These are phyloP conservation scores for Oscheius sp. DNA, from an alignment of 2,888 invertebrate genomes.

Conservation along the genomic window DNA sequence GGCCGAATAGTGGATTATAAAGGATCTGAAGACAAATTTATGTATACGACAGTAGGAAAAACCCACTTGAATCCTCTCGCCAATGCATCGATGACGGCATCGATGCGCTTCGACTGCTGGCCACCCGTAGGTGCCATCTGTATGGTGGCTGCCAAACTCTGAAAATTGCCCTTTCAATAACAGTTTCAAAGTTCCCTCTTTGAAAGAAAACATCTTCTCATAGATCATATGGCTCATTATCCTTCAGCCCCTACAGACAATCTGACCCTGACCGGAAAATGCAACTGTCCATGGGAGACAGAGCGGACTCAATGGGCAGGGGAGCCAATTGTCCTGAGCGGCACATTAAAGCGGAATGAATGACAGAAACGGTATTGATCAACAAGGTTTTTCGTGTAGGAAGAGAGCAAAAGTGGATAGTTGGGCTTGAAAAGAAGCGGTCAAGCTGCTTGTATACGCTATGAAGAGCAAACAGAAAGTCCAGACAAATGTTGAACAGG, in stretches of 20 bases:
- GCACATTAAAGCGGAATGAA: not conserved
- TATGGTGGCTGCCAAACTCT: constrained; percentile 37
- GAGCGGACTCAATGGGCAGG: constrained; percentile 1
- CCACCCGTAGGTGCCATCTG: constrained; percentile 39
- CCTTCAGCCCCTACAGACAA: not conserved
- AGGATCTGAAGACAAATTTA: constrained; percentile 28
- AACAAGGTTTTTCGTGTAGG: not conserved
- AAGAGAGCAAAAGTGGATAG: not conserved
- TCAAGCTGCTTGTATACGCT: constrained; percentile 19
- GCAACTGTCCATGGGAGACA: constrained; percentile 21
- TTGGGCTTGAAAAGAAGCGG: constrained; percentile 73
- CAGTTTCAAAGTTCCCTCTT: not conserved
- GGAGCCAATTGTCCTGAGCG: constrained; percentile 25
- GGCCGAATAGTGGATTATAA: constrained; percentile 38
- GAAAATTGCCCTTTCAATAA: not conserved
- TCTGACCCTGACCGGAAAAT: constrained; percentile 29
- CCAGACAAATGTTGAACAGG: constrained; percentile 30
- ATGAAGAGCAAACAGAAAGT: constrained; percentile 28
- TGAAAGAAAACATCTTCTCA: not conserved
- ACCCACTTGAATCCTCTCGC: constrained; percentile 40
- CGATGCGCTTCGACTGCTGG: constrained; percentile 26
- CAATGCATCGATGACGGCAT: constrained; percentile 38
- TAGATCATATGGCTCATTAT: constrained; percentile 8
- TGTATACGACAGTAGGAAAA: not conserved
- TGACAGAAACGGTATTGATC: not conserved